Evolutionary conservation across 2,888 invertebrate species (phyloP).

Genomic region (Drosophila siamana): DNA sequence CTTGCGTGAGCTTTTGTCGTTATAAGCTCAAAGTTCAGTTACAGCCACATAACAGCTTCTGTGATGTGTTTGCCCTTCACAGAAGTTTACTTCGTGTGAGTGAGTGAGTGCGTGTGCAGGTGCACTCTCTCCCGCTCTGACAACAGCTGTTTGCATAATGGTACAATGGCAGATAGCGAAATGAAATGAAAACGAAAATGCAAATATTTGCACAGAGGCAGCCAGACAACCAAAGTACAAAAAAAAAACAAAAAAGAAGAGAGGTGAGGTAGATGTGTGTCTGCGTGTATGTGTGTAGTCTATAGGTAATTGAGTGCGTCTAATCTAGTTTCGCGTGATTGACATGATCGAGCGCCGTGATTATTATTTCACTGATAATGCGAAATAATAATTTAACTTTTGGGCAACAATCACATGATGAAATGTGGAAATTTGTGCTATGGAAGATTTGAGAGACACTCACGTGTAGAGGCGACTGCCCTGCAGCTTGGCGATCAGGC

Average conservation of each 20-base stretch:
- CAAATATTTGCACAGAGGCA: slow-evolving; percentile 23
- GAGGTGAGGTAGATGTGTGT: neutral
- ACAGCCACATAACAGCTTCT: neutral
- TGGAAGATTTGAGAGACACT: slow-evolving; percentile 50
- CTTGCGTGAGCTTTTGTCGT: neutral
- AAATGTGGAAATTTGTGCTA: neutral
- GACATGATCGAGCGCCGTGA: slow-evolving; percentile 61
- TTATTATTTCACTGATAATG: slow-evolving; percentile 42
- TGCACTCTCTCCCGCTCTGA: neutral
- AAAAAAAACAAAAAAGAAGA: slow-evolving; percentile 9
- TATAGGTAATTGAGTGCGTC: slow-evolving; percentile 14
- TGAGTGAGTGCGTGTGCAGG: neutral
- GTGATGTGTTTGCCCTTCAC: neutral
- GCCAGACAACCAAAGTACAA: slow-evolving; percentile 21
- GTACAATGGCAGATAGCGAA: slow-evolving; percentile 15
- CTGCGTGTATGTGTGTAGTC: neutral
- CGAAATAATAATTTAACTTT: neutral
- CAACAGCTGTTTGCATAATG: slow-evolving; percentile 41
- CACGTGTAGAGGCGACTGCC: slow-evolving; percentile 83
- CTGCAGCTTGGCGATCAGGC: slow-evolving; percentile 70
- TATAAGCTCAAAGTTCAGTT: neutral
- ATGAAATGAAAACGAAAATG: slow-evolving; percentile 42
- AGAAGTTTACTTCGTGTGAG: no score
- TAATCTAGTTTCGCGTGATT: slow-evolving; percentile 61
- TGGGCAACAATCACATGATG: slow-evolving; percentile 33